Percentiles rank a stretch among this genome's conserved stretches.
These are phyloP conservation scores for Elachura formosa DNA, from an alignment of 2,113 vertebrate species.

Conservation along the genomic window DNA sequence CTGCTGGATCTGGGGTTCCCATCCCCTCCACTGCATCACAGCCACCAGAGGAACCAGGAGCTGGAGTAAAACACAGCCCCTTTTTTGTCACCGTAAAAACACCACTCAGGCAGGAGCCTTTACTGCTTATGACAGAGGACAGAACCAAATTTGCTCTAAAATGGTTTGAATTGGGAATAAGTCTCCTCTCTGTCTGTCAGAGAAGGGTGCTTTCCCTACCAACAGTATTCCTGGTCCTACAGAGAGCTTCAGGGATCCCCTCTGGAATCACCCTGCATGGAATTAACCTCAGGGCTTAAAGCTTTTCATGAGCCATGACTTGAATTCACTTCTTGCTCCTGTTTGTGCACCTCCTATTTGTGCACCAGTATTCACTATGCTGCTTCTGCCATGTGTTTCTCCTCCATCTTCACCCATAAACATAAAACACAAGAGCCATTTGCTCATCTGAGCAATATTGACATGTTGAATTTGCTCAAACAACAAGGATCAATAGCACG, in stretches of 20 bases:
- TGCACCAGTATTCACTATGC: too few species aligned
- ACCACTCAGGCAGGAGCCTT: neutral
- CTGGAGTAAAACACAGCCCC: neutral
- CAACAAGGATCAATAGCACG: neutral
- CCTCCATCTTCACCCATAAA: neutral
- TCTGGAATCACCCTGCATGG: neutral
- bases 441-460: neutral
- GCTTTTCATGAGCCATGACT: fast-evolving
- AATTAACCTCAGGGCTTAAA: neutral
- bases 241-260: neutral
- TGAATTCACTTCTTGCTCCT: neutral
- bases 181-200: neutral
- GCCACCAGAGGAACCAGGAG: neutral
- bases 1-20: neutral
- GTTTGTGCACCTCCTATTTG: neutral
- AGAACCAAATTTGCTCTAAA: neutral
- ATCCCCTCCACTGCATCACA: neutral
- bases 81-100: neutral
- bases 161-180: neutral
- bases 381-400: fast-evolving
- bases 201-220: neutral
- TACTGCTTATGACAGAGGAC: neutral
- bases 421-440: neutral
- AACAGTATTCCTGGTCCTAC: fast-evolving
- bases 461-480: neutral